Evolutionary conservation across 1,140 invertebrate genomes (phyloP).

Genomic region (Gerris buenoi): DNA sequence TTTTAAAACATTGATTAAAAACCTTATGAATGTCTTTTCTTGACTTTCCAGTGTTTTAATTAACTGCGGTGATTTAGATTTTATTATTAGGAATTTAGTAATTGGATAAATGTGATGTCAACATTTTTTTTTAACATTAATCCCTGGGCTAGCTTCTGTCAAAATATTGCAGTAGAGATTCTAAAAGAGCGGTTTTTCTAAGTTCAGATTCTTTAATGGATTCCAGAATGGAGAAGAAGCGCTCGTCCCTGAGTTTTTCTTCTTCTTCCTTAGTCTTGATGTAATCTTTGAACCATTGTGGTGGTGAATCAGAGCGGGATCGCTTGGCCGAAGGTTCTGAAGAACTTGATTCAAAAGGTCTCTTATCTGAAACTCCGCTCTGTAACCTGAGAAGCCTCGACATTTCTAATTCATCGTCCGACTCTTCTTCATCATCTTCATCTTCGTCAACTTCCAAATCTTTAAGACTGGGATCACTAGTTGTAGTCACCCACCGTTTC

Average conservation of each 20-base stretch:
- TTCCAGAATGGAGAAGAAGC: background rate
- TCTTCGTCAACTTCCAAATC: background rate
- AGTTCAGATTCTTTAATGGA: conserved; percentile 3
- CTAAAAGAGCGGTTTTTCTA: background rate
- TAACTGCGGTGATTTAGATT: too few species aligned
- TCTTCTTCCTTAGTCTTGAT: background rate
- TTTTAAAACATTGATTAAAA: too few species aligned
- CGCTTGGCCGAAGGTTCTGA: background rate
- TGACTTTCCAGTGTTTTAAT: too few species aligned
- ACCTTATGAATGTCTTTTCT: too few species aligned
- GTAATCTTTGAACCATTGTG: background rate
- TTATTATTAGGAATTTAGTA: too few species aligned
- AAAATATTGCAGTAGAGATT: background rate
- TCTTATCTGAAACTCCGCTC: background rate
- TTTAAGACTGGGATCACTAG: background rate
- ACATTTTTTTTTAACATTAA: too few species aligned
- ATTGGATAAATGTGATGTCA: too few species aligned
- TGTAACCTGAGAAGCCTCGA: background rate
- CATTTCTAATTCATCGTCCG: background rate
- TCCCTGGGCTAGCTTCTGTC: background rate
- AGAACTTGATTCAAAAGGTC: background rate
- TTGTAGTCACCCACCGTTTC: background rate
- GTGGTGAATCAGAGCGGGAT: background rate
- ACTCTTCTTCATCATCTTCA: background rate
- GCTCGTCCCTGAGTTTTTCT: background rate